Base-by-base conservation (phyloP, 2,113 vertebrate genomes). In the Perca fluviatilis region DNA sequence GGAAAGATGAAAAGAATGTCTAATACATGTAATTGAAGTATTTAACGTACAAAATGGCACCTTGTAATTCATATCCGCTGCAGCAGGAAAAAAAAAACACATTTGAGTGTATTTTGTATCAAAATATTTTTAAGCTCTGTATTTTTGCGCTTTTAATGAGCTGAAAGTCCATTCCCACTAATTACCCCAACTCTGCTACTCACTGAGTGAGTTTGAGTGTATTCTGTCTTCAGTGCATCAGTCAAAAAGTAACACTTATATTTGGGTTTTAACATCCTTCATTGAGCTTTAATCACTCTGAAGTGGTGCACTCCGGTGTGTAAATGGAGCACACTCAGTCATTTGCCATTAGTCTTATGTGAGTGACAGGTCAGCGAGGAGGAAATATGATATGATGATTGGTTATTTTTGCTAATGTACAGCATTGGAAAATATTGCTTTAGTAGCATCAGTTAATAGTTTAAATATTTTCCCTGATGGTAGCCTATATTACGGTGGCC, bases 141-240 rank as follows among this genome's bases (percentile, higher is more conserved):
- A 27, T 19, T 75, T 63, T 63, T 36, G 40, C 19, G 9, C 16
- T 54, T 68, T n/a, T 46, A n/a, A 63, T 36, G 74, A 49, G 47
- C 53, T 82, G 6, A 64, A 74, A 77, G 18, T 47, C 68, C 43
- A 60, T 68, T 36, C 18, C 5, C 36, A 30, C 10, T 51, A 51
- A 70, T 27, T 70, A 69, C 62, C 56, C 0, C 6, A 76, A 75
- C 67, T 60, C 9, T 66, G 10, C 62, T 13, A n/a, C 46, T 50
- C 66, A 40, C 5, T 70, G 16, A 60, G 30, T 64, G 51, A 0
- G 9, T 71, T 77, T 86, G 47, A 86, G 30, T 80, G 67, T 40
- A 36, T 19, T 60, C 33, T 21, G 58, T 71, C 65, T 81, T 10
- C 7, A 33, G 51, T 36, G 30, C 60, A 66, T 61, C 23, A 10